A percentile compares a stretch with the other conserved stretches of the same genome.
These are phyloP conservation scores for Nephrocerus scutellatus DNA, from an alignment of 2,888 invertebrate species.

Conservation along the genomic window DNA sequence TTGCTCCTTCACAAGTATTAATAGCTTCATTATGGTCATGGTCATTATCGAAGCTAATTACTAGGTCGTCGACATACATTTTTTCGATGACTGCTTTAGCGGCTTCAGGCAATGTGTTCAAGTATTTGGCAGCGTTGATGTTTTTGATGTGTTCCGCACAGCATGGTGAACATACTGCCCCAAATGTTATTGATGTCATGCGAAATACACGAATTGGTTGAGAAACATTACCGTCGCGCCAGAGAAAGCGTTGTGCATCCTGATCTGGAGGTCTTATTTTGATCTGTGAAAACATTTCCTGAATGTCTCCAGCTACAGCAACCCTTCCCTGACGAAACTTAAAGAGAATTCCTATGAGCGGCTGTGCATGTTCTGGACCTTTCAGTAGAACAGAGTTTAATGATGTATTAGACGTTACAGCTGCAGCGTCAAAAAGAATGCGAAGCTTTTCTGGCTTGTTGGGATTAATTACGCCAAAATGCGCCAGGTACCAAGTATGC, in stretches of 20 bases:
- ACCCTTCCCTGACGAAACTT: conserved; percentile 12
- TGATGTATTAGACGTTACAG: conserved; percentile 21
- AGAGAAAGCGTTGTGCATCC: conserved; percentile 20
- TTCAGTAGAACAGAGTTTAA: conserved; percentile 26
- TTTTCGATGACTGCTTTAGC: conserved; percentile 11
- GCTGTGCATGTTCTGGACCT: conserved; percentile 29
- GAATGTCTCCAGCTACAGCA: conserved; percentile 14
- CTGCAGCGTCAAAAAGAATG: conserved; percentile 34
- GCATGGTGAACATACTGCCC: conserved; percentile 23
- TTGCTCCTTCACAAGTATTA: conserved; percentile 9
- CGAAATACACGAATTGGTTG: conserved; percentile 18
- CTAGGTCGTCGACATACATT: conserved; percentile 20
- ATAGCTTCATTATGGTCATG: conserved; percentile 8
- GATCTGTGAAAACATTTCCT: conserved; percentile 14
- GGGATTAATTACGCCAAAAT: conserved; percentile 28
- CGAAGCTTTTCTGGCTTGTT: conserved; percentile 28
- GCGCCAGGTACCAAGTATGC: conserved; percentile 29
- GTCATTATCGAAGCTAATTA: conserved; percentile 14
- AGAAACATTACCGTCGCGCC: conserved; percentile 17
- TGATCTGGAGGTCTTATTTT: conserved; percentile 20
- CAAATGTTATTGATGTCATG: conserved; percentile 25
- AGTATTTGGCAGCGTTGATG: conserved; percentile 8
- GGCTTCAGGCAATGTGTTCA: conserved; percentile 5
- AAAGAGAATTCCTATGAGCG: conserved; percentile 7
- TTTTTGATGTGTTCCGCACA: conserved; percentile 23